Evolutionary conservation across 23 tunicate genomes (phyloP).

Genomic region (Halocynthia aurantium): DNA sequence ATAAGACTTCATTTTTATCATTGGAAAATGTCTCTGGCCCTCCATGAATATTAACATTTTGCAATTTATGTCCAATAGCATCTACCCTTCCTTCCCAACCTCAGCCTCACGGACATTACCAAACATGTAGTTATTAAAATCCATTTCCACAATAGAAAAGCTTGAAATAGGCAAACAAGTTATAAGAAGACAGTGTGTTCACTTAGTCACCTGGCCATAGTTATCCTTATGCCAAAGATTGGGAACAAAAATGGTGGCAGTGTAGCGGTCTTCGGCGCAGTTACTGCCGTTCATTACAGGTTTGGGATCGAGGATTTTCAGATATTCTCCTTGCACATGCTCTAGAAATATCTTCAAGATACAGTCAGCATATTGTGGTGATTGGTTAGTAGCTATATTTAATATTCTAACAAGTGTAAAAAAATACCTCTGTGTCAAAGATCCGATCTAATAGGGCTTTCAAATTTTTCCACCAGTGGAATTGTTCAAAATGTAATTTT

Average conservation of each 20-base stretch:
- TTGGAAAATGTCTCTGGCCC: no score
- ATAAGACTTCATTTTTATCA: no score
- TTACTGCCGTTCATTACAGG: not conserved
- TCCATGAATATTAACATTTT: no score
- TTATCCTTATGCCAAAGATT: slow-evolving; percentile 47
- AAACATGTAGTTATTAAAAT: no score
- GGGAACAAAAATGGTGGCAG: slow-evolving; percentile 41
- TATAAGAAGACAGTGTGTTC: no score
- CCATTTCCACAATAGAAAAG: no score
- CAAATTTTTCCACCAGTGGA: not conserved
- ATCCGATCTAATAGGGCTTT: not conserved
- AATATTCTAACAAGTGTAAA: no score
- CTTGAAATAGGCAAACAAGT: no score
- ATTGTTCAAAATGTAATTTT: not conserved
- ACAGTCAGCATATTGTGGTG: not conserved
- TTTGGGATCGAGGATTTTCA: slow-evolving; percentile 11
- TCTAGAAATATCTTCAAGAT: not conserved
- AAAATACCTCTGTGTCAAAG: no score
- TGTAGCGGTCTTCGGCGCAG: slow-evolving; percentile 18
- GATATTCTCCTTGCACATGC: not conserved
- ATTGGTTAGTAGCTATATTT: not conserved
- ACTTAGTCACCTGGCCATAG: slow-evolving; percentile 59
- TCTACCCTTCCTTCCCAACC: no score
- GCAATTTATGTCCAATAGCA: no score
- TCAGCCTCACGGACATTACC: no score